phyloP scores from a whole-genome alignment of 2,888 invertebrate species.

The Sussaba pulchella region DNA sequence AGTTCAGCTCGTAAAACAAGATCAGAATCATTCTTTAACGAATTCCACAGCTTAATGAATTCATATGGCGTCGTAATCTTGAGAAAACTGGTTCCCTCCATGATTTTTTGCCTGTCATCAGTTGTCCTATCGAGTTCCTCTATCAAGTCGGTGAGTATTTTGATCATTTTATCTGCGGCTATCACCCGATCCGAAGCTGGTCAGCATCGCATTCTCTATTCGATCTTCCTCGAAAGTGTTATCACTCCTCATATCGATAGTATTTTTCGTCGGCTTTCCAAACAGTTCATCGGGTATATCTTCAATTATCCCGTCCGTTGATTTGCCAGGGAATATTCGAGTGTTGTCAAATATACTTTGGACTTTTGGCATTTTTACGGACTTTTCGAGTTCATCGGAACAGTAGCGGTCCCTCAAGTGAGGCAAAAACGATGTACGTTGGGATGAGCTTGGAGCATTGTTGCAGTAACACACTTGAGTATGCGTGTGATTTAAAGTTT shows the following conservation, averaged over 20 bases:
- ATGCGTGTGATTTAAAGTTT: conserved; percentile 31
- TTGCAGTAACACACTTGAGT: conserved; percentile 75
- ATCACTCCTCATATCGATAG: neutral
- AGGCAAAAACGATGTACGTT: conserved; percentile 70
- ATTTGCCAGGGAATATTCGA: conserved; percentile 20
- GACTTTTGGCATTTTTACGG: neutral
- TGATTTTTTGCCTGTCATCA: neutral
- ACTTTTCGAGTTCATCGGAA: conserved; percentile 5
- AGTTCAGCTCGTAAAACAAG: conserved; percentile 79
- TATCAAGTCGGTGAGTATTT: neutral
- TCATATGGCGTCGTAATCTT: conserved; percentile 79
- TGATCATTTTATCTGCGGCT: neutral
- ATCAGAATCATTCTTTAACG: conserved; percentile 77
- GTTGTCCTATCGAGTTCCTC: neutral
- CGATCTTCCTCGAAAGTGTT: neutral
- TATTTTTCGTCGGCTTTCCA: neutral
- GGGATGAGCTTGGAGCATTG: conserved; percentile 75
- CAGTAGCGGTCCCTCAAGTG: conserved; percentile 74
- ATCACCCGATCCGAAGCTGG: neutral
- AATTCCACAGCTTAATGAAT: conserved; percentile 82
- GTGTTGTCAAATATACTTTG: conserved; percentile 69
- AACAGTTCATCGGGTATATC: conserved; percentile 70
- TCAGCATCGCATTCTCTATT: neutral
- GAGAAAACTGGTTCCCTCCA: conserved; percentile 30
- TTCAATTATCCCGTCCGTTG: conserved; percentile 72